A percentile compares a stretch with the other conserved stretches of the same genome.
These are phyloP conservation scores for Engraulis encrasicolus DNA, from an alignment of 2,113 vertebrate genomes.

Conservation along the genomic window DNA sequence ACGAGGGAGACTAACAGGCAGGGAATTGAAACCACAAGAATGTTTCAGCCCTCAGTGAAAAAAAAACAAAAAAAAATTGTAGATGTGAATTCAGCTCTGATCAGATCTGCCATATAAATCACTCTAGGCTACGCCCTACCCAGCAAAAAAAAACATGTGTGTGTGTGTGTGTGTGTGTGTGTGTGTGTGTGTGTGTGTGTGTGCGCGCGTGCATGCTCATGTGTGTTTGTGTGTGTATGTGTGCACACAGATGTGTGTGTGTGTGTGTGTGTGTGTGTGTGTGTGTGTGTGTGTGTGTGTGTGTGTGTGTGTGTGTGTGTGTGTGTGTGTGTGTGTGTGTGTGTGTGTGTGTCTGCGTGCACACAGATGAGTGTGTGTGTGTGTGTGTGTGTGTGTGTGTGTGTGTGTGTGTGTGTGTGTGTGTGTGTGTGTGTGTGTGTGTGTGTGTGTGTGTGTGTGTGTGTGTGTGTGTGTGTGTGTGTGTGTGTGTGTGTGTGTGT, in stretches of 20 bases:
- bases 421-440: conserved; percentile 10
- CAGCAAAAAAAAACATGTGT: background rate
- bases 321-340: background rate
- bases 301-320: background rate
- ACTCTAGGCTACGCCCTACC: background rate
- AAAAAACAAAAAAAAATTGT: background rate
- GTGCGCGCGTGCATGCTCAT: background rate
- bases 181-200: conserved; percentile 7
- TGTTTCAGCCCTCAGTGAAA: background rate
- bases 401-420: background rate
- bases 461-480: background rate
- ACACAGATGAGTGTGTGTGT: too few relatives aligned
- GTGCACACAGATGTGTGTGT: background rate
- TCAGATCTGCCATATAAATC: background rate
- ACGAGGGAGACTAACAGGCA: background rate
- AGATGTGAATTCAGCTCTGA: background rate
- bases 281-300: conserved; percentile 16
- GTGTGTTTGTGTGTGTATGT: background rate
- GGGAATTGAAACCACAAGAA: background rate
- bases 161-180: background rate
- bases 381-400: background rate
- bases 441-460: background rate
- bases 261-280: background rate
- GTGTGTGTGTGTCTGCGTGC: too few relatives aligned
- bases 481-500: background rate